phyloP scores from a whole-genome alignment of 1,140 invertebrate genomes.

The Globodera rostochiensis region DNA sequence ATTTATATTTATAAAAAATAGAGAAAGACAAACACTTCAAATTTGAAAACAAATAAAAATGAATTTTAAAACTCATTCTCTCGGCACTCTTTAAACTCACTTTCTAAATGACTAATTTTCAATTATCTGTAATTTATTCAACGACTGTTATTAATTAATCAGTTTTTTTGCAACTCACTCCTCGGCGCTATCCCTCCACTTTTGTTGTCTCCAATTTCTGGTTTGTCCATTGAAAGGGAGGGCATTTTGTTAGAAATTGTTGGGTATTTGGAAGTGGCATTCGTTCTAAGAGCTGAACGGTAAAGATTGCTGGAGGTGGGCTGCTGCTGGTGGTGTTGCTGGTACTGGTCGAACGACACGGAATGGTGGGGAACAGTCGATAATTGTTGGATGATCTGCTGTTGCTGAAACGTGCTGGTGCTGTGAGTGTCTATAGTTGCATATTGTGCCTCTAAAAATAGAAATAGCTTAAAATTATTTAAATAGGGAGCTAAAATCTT shows the following conservation, averaged over 20 bases:
- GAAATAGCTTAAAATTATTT: too few relatives aligned
- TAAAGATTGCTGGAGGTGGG: constrained; percentile 6
- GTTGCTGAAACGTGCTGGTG: not conserved
- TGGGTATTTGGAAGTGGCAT: constrained; percentile 12
- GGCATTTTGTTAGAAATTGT: not conserved
- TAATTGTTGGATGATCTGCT: not conserved
- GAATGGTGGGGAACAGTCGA: not conserved
- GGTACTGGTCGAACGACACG: not conserved
- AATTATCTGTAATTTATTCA: constrained; percentile 4
- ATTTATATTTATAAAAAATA: not conserved
- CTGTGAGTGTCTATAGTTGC: not conserved
- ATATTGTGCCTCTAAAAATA: not conserved
- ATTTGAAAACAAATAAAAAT: not conserved
- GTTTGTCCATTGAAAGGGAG: constrained; percentile 28
- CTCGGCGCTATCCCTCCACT: constrained; percentile 2
- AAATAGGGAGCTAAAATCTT: too few relatives aligned
- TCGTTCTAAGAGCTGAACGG: constrained; percentile 14
- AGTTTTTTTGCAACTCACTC: constrained; percentile 9
- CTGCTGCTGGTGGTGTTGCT: not conserved
- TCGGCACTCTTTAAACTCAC: not conserved
- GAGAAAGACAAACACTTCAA: not conserved
- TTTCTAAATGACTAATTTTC: not conserved
- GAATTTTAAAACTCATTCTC: not conserved
- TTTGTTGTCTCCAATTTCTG: constrained; percentile 7
- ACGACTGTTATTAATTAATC: not conserved